phyloP scores from a whole-genome alignment of 2,888 invertebrate species.

The Cordylochernes scorpioides region DNA sequence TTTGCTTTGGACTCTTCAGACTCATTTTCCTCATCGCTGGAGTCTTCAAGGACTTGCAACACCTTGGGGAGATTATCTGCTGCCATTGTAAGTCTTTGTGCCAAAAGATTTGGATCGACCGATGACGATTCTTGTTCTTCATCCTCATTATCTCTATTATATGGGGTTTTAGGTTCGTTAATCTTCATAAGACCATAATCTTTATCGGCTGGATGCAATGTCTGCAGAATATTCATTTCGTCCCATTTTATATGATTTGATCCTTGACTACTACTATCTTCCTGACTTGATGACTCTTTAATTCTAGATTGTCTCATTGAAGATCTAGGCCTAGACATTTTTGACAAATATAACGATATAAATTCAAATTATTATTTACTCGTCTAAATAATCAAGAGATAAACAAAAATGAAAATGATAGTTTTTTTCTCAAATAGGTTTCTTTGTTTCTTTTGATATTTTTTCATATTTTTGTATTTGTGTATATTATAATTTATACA shows the following conservation, averaged over 20 bases:
- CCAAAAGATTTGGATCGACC: slow-evolving; percentile 37
- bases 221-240: slow-evolving; percentile 94
- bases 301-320: no score
- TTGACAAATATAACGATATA: no score
- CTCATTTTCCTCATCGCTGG: neutral
- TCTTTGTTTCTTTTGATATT: no score
- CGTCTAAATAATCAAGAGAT: no score
- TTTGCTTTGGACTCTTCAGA: slow-evolving; percentile 28
- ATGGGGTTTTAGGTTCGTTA: slow-evolving; percentile 92
- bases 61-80: neutral
- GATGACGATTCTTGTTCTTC: slow-evolving; percentile 27
- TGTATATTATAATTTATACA: no score
- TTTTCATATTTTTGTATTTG: no score
- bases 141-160: slow-evolving; percentile 23
- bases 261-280: no score
- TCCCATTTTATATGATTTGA: slow-evolving; percentile 75
- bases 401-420: no score
- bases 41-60: neutral
- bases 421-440: no score
- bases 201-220: slow-evolving; percentile 86
- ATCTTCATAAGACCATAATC: slow-evolving; percentile 99
- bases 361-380: no score
- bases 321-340: no score
- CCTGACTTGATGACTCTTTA: no score
- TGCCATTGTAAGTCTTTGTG: slow-evolving; percentile 30